phyloP scores from a whole-genome alignment of 2,888 invertebrate species.

The Oscheius sp. region DNA sequence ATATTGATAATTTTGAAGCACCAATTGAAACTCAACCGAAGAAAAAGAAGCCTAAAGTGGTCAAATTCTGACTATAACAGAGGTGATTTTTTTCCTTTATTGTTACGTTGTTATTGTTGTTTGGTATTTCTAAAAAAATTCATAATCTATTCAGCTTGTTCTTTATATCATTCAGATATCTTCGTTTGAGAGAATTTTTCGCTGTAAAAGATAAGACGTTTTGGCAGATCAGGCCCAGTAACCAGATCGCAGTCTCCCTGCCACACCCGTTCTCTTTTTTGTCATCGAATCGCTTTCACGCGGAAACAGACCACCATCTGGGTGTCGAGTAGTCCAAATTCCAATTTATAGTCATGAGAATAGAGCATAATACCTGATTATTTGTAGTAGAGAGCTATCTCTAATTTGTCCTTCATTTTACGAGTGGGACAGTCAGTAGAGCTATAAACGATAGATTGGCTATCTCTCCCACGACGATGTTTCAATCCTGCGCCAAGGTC shows the following conservation, averaged over 20 bases:
- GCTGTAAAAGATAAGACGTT: conserved; percentile 21
- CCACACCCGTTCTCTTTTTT: conserved; percentile 14
- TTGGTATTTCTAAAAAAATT: neutral
- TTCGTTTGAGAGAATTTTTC: conserved; percentile 2
- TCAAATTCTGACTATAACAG: conserved; percentile 38
- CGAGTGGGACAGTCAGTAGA: conserved; percentile 2
- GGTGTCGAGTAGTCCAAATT: neutral
- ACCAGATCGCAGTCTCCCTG: neutral
- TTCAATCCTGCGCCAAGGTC: conserved; percentile 35
- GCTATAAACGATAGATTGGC: conserved; percentile 27
- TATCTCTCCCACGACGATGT: conserved; percentile 34
- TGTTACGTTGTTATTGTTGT: conserved; percentile 10
- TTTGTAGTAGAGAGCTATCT: no score
- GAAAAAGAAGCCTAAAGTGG: conserved; percentile 39
- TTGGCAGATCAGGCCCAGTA: conserved; percentile 18
- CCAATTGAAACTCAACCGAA: conserved; percentile 43
- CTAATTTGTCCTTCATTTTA: neutral
- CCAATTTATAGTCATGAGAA: neutral
- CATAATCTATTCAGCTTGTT: neutral
- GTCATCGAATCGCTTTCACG: neutral
- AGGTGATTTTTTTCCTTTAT: conserved; percentile 15
- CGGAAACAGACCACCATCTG: conserved; percentile 30
- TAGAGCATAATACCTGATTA: no score
- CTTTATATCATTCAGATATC: conserved; percentile 5
- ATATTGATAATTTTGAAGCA: conserved; percentile 76